Percentiles rank a stretch among this genome's conserved stretches.
phyloP scores from a whole-genome alignment of 2,888 invertebrate species.

The Digitonthophagus gazella region DNA sequence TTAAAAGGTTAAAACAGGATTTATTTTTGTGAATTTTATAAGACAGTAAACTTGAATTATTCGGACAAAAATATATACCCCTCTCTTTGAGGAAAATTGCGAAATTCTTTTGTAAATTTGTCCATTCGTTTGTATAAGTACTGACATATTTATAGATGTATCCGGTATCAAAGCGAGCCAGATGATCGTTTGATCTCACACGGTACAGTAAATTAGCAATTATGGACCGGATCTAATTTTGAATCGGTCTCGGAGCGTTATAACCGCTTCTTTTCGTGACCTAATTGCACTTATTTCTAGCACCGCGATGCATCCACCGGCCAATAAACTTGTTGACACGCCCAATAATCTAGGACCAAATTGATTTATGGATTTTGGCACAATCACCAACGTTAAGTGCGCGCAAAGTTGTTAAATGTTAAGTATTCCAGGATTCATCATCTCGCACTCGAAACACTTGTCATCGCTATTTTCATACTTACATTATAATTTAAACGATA shows the following conservation, averaged over 20 bases:
- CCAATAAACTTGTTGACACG: background rate
- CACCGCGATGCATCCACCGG: background rate
- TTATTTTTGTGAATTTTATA: no score
- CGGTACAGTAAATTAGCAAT: conserved; percentile 26
- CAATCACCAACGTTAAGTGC: background rate
- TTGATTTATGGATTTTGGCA: background rate
- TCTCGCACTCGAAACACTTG: background rate
- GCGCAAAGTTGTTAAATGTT: conserved; percentile 1
- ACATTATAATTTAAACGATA: background rate
- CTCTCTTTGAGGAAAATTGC: no score
- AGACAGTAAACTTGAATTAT: no score
- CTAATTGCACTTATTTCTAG: conserved; percentile 10
- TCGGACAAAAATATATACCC: no score
- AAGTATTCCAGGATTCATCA: background rate
- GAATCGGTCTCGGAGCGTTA: background rate
- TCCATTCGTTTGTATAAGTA: conserved; percentile 10
- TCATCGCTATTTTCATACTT: background rate
- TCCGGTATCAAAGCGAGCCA: conserved; percentile 25
- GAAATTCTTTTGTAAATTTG: background rate
- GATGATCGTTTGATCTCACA: conserved; percentile 22
- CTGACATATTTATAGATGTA: conserved; percentile 26
- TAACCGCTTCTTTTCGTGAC: conserved; percentile 11
- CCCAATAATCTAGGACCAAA: background rate
- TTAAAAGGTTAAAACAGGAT: no score
- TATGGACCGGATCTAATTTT: conserved; percentile 20